Base-by-base conservation (phyloP, 2,797 vertebrate species). In the Todus mexicanus region DNA sequence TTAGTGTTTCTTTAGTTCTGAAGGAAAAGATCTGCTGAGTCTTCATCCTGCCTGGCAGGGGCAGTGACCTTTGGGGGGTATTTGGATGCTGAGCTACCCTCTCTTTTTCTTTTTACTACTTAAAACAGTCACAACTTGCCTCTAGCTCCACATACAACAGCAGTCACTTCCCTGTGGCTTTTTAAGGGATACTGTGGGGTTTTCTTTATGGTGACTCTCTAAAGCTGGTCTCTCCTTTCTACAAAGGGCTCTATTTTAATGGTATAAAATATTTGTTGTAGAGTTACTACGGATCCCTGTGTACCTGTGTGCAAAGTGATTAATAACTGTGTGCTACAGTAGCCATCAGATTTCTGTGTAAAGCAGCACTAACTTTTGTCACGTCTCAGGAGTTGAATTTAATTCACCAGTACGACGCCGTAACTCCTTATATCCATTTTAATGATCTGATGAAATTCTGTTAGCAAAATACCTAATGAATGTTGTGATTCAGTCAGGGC, bases 381-480 rank as follows among this genome's bases (percentile, higher is more conserved):
- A 2, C 47, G 66, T 78, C 64, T 70, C 77, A 64, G 33, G 53
- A 92, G 63, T 70, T 63, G 66, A 48, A 75, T 85, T 90, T 53
- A 85, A 87, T 89, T 85, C 92, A 45, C 73, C 0, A 3, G 38
- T 50, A 68, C 0, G 2, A 56, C 12, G 0, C n/a, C 10, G 56
- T 76, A 43, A 87, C 79, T 87, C 73, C 54, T 53, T 71, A 72
- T 48, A 47, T 50, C 73, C 56, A 4, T 75, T 83, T 73, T 85
- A 93, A 92, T 42, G 78, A 87, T 86, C 87, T 27, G 50, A 51
- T 94, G 93, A 71, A 81, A 81, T 90, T 92, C 84, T 75, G 61
- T 87, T 94, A 93, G 84, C 77, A 79, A 68, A 91, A 84, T 73
- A 76, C 68, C 66, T 93, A 92, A 94, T 64, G 91, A 92, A 73